These are phyloP conservation scores for Nephrotoma flavescens DNA, from an alignment of 2,888 invertebrate species.

Conservation along the genomic window DNA sequence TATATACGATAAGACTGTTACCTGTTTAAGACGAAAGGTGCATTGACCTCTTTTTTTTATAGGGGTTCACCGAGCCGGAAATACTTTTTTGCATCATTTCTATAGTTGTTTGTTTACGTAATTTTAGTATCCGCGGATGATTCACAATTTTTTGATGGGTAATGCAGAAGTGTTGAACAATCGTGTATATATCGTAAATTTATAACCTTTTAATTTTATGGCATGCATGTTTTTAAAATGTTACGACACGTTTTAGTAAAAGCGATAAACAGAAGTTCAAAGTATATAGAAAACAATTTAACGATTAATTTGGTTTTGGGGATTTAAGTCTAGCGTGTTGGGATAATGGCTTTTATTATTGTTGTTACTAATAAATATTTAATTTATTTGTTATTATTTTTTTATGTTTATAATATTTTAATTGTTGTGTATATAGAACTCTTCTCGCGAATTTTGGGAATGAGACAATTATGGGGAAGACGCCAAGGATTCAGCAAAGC, in stretches of 20 bases:
- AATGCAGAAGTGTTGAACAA: too few species aligned
- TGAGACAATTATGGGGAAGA: conserved; percentile 35
- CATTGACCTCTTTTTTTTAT: background rate
- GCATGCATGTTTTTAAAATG: background rate
- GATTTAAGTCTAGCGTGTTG: background rate
- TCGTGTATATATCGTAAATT: too few species aligned
- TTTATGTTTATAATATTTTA: background rate
- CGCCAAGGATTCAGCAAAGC: conserved; percentile 35
- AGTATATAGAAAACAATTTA: background rate
- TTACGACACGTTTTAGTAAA: background rate
- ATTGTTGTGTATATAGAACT: conserved; percentile 26
- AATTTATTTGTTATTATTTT: background rate
- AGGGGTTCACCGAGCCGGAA: too few species aligned
- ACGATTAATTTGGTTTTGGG: background rate
- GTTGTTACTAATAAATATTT: background rate
- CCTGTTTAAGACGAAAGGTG: background rate
- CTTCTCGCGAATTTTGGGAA: conserved; percentile 35
- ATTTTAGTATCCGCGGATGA: too few species aligned
- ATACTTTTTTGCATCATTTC: too few species aligned
- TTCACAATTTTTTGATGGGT: too few species aligned
- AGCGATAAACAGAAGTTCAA: background rate
- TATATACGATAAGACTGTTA: background rate
- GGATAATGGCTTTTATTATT: background rate
- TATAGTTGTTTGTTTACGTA: too few species aligned
- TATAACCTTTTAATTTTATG: background rate